Conservation (phyloP, 2,113 vertebrate genomes). For the Limanda limanda region DNA sequence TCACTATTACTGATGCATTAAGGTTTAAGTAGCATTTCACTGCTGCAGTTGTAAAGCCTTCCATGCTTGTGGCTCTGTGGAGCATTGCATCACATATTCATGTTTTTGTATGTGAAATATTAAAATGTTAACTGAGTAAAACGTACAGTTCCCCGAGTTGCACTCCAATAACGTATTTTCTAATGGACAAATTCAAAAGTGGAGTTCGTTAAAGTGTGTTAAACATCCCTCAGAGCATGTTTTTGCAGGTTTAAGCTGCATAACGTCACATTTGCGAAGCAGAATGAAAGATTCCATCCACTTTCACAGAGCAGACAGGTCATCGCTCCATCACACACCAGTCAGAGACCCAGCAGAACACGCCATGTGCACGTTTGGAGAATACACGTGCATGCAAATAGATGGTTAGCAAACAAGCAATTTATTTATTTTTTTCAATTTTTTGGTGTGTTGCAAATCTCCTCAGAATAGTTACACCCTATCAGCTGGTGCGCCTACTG, state of each 20-base stretch:
- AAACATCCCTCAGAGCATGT: not conserved
- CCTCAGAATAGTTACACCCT: conserved; percentile 40
- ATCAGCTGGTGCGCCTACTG: conserved; percentile 59
- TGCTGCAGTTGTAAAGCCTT: not conserved
- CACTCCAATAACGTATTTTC: not conserved
- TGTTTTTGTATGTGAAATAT: not conserved
- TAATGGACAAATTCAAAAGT: not conserved
- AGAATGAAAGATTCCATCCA: conserved; percentile 24
- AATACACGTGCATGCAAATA: conserved; percentile 40
- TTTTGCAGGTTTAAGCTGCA: conserved; percentile 17
- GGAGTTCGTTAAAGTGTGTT: not conserved
- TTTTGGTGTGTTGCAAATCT: conserved; percentile 28
- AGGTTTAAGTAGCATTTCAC: not conserved
- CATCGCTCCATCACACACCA: conserved; percentile 18
- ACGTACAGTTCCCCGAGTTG: not conserved
- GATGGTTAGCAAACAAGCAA: conserved; percentile 30
- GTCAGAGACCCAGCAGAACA: conserved; percentile 35
- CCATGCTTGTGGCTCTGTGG: too few species aligned
- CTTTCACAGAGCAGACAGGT: conserved; percentile 14
- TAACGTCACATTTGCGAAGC: conserved; percentile 4
- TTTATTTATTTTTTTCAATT: conserved; percentile 17
- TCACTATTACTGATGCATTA: not conserved
- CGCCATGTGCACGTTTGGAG: conserved; percentile 39
- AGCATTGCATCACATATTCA: not conserved
- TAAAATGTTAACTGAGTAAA: not conserved